Evolutionary conservation across 37 sponge, comb jelly and placozoan genomes (phyloP).

Genomic region (Ianthella basta): DNA sequence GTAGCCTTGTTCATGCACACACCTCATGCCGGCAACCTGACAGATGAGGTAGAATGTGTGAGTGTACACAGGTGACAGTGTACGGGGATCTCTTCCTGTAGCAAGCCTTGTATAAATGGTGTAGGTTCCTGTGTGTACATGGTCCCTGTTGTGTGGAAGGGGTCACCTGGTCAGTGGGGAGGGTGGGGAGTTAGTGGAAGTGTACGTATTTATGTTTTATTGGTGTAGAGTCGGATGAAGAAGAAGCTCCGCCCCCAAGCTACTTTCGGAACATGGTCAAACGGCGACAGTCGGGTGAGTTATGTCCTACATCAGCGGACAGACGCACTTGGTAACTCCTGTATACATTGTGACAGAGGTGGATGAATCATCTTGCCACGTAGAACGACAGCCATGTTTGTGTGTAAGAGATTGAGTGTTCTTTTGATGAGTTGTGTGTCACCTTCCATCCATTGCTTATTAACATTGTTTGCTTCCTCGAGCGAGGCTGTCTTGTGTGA

Average conservation of each 20-base stretch:
- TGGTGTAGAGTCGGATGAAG: slow-evolving; percentile 46
- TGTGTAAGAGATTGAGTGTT: background rate
- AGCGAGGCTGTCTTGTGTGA: background rate
- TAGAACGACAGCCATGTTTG: background rate
- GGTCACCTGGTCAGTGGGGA: no score
- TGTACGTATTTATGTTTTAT: background rate
- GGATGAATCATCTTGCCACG: background rate
- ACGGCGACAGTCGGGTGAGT: slow-evolving; percentile 59
- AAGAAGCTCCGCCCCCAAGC: slow-evolving; percentile 44
- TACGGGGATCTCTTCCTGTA: no score
- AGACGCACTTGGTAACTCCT: background rate
- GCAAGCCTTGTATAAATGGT: no score
- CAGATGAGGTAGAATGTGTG: no score
- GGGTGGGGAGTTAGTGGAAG: background rate
- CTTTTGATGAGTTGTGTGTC: background rate
- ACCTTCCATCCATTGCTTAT: background rate
- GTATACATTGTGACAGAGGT: no score
- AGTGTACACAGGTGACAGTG: no score
- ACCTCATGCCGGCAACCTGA: no score
- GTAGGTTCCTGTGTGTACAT: no score
- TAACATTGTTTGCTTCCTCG: background rate
- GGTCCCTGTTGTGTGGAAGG: no score
- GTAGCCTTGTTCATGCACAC: no score
- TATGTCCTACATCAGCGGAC: background rate
- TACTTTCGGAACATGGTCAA: slow-evolving; percentile 50